Conservation (phyloP, 2,113 vertebrate species). For the Harpagus bidentatus region DNA sequence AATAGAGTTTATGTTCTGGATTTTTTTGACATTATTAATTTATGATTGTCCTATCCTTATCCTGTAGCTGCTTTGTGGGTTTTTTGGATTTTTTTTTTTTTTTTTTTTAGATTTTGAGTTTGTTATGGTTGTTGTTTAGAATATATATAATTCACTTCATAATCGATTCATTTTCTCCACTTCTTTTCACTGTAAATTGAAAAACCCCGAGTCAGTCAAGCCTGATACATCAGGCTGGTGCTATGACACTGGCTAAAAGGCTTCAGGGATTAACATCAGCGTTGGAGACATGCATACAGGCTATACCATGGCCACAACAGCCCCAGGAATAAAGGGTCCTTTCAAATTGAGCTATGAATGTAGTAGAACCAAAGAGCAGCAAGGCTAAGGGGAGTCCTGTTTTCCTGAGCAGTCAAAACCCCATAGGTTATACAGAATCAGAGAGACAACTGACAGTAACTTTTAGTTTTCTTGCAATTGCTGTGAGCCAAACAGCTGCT, state of each 20-base stretch:
- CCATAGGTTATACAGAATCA: background rate
- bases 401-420: background rate
- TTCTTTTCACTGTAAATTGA: background rate
- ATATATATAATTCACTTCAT: background rate
- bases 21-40: background rate
- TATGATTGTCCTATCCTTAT: background rate
- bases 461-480: background rate
- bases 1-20: background rate
- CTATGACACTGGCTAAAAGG: background rate
- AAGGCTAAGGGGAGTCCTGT: background rate
- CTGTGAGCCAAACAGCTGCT: constrained; percentile 10
- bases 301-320: background rate
- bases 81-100: background rate
- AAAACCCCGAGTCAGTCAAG: background rate
- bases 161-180: background rate
- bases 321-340: background rate
- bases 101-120: background rate
- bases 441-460: background rate
- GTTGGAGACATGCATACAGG: background rate
- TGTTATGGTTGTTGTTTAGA: background rate
- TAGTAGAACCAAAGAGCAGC: background rate
- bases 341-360: background rate
- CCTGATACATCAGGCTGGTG: background rate
- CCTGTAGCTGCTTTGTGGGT: background rate
- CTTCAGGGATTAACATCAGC: background rate